Evolutionary conservation across 2,797 vertebrate genomes (phyloP).

Genomic region (Borostomias antarcticus): DNA sequence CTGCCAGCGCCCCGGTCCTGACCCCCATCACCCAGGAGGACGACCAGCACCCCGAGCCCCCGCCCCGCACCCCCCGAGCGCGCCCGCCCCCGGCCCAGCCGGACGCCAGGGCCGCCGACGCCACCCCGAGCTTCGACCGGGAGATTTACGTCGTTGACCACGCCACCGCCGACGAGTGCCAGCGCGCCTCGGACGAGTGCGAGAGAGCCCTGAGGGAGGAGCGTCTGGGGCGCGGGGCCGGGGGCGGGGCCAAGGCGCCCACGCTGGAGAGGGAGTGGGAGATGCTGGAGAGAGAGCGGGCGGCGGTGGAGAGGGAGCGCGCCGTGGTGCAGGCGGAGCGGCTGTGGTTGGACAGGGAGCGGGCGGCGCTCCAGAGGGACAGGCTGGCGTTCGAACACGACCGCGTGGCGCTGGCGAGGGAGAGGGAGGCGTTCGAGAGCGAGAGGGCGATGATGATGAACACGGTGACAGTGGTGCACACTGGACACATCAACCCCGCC

Average conservation of each 20-base stretch:
- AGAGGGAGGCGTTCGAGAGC: conserved; percentile 62
- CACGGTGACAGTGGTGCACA: conserved; percentile 57
- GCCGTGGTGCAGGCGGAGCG: conserved; percentile 62
- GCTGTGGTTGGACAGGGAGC: conserved; percentile 65
- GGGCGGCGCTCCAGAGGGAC: conserved; percentile 60
- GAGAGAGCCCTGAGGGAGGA: conserved; percentile 47
- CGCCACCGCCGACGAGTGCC: conserved; percentile 31
- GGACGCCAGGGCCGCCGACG: background rate
- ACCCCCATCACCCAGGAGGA: conserved; percentile 54
- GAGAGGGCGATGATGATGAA: conserved; percentile 68
- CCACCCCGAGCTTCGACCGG: conserved; percentile 45
- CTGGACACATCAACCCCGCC: conserved; percentile 55
- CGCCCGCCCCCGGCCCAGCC: conserved; percentile 17
- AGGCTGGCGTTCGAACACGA: conserved; percentile 63
- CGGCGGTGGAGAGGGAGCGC: conserved; percentile 58
- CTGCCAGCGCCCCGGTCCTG: conserved; percentile 61
- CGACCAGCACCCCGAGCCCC: conserved; percentile 41
- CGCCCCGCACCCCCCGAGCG: conserved; percentile 32
- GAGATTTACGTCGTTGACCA: conserved; percentile 37
- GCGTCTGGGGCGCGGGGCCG: conserved; percentile 10
- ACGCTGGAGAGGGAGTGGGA: conserved; percentile 27
- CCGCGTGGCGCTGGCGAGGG: conserved; percentile 50
- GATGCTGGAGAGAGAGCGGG: conserved; percentile 44
- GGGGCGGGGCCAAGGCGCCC: background rate
- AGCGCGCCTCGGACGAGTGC: conserved; percentile 36